Conservation (phyloP, 2,113 vertebrate genomes). For the Scalopus aquaticus region DNA sequence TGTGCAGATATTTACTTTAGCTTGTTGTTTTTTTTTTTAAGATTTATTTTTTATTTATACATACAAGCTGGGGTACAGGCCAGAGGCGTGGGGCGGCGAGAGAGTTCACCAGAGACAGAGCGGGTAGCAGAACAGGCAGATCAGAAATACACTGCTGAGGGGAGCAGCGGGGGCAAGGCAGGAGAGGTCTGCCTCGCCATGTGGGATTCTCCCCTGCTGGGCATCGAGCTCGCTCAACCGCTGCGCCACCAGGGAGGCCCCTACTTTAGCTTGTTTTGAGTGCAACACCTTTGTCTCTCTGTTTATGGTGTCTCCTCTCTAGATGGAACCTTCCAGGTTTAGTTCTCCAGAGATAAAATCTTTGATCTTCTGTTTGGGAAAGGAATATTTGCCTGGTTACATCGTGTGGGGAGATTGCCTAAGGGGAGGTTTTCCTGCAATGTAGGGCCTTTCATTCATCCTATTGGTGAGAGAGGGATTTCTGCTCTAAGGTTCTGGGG, state of each 20-base stretch:
- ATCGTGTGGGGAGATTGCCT: background rate
- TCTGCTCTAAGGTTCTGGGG: background rate
- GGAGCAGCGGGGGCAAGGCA: too few species aligned
- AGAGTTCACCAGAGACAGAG: too few species aligned
- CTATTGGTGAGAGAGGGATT: background rate
- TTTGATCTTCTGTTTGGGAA: background rate
- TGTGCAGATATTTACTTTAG: background rate
- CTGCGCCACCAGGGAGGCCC: too few species aligned
- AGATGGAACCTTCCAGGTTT: background rate
- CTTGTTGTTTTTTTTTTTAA: too few species aligned
- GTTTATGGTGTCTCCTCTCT: background rate
- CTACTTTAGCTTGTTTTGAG: constrained; percentile 8
- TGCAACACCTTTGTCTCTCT: background rate
- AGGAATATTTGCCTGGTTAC: background rate
- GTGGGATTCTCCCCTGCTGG: too few species aligned
- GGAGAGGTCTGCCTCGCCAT: too few species aligned
- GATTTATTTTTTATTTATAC: too few species aligned
- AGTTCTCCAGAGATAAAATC: background rate
- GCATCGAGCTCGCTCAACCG: too few species aligned
- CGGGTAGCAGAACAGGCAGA: too few species aligned
- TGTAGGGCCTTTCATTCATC: background rate
- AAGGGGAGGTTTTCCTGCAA: background rate
- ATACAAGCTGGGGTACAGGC: too few species aligned
- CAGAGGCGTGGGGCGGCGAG: too few species aligned
- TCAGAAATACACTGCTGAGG: too few species aligned